These are phyloP conservation scores for Thomomys bottae DNA, from an alignment of 2,113 vertebrate genomes.

Conservation along the genomic window DNA sequence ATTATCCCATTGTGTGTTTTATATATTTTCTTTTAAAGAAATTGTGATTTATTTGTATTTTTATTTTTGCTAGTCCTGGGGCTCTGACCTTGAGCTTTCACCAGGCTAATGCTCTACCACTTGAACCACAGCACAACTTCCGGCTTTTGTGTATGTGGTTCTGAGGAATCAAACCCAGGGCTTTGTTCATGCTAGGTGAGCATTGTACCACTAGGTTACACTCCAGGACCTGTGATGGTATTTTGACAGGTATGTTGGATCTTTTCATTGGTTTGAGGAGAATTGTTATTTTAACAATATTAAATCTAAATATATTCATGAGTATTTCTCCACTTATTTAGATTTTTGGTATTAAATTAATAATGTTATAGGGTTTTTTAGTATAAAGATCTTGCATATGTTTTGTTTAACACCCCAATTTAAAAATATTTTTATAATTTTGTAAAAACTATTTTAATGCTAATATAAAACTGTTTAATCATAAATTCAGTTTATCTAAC, in stretches of 20 bases:
- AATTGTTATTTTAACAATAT: not conserved
- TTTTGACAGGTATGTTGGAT: not conserved
- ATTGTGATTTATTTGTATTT: too few species aligned
- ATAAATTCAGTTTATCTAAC: not conserved
- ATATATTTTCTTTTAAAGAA: not conserved
- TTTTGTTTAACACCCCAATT: constrained; percentile 21
- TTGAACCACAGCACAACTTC: too few species aligned
- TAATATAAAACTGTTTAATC: not conserved
- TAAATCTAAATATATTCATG: not conserved
- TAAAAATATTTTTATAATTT: constrained; percentile 27
- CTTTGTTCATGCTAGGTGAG: too few species aligned
- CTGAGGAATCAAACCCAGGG: too few species aligned
- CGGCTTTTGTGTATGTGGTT: too few species aligned
- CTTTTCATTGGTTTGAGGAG: not conserved
- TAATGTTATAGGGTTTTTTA: not conserved
- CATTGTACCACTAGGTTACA: too few species aligned
- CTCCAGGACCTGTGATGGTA: too few species aligned
- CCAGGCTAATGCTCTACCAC: too few species aligned
- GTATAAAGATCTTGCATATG: not conserved
- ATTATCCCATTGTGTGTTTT: not conserved
- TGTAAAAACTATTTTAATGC: constrained; percentile 1
- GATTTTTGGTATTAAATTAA: not conserved
- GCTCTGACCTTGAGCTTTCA: too few species aligned
- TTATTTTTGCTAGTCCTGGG: too few species aligned
- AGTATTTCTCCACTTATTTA: not conserved